Evolutionary conservation across 2,113 vertebrate genomes (phyloP), one percentile per base, ranked within the genome.

Genomic region (Cricetomys ansorgei): DNA sequence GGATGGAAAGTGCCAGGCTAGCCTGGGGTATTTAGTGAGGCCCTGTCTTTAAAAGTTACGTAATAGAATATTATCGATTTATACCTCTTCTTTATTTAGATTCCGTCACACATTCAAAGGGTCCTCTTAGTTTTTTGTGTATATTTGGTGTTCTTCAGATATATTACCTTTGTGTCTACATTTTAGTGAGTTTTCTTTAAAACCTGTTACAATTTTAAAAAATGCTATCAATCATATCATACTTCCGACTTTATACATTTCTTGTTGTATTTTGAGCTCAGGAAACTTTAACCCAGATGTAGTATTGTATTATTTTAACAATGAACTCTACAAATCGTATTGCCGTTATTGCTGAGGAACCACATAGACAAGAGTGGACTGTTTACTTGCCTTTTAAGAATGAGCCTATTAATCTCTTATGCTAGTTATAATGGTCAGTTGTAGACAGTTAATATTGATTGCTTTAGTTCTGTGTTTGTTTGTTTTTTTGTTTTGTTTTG

Each of bases 151-250:
- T 95, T 96, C 59, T 88, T 96, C 45, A 50, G 57, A 23, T 84
- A 0, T 62, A 17, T 87, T 88, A 79, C 15, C 55, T 88, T 92
- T 91, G 27, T 87, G 48, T 79, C 48, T 88, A 15, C 15, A 85
- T 88, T 90, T 93, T 93, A 89, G n/a, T 90, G 69, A n/a, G 45
- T 96, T 97, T 96, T 95, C 23, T 25, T 85, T 27, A 84, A 85
- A 15, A 93, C 89, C 25, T 86, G 40, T 96, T 76, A 59, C 59
- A 94, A 84, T 88, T 96, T 93, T 3, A 92, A n/a, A 92, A 77
- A 69, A n/a, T n/a, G 8, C 34, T 70, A 85, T 48, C 7, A 92
- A 84, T 55, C 8, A 59, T 83, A 73, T 59, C 95, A 4, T 94
- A 50, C n/a, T 96, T 90, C 27, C 88, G 57, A 57, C n/a, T 87